Evolutionary conservation across 1,140 invertebrate species (phyloP), one percentile per base, ranked within the genome.

Genomic region (Diuraphis noxia): DNA sequence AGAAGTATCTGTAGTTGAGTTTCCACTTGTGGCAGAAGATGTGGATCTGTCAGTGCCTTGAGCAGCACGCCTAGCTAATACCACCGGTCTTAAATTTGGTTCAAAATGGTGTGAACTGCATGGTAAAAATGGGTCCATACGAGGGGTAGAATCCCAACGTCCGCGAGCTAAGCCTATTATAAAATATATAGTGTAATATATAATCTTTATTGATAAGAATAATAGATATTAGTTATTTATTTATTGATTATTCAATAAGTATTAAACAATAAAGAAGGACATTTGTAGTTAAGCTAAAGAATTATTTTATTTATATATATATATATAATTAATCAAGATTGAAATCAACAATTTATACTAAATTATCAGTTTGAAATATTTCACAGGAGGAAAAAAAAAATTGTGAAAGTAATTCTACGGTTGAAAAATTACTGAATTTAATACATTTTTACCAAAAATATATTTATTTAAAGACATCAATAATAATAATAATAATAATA

Each of bases 111-210:
- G 95, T 0, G 96, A 96, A 93, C 95, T 95, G 92, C 96, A 97
- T 1, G 95, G 95, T n/a, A 97, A 93, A 92, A 96, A 96, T 10
- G 96, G 96, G 94, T 97, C 96, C 92, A 96, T 96, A 40, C 89
- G 77, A 82, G 89, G 43, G 9, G 4, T 77, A n/a, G 19, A 34
- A 43, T 91, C 43, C 43, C 41, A 77, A 3, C 77, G 63, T 72
- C 72, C 82, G 34, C 85, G 91, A 10, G 77, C 9, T 38, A 92
- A 34, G 21, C 90, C 93, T 93, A 46, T 30, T 63, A 90, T 25
- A 79, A 88, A 86, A 86, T 36, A 43, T 30, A 92, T 34, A 85
- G 41, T 52, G 87, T 86, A 25, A 92, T 41, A 46, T 81, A 49
- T n/a, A 81, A n/a, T n/a, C n/a, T n/a, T n/a, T 36, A 23, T 7